Evolutionary conservation across 2,113 vertebrate genomes (phyloP).

Genomic region (Halcyon senegalensis): DNA sequence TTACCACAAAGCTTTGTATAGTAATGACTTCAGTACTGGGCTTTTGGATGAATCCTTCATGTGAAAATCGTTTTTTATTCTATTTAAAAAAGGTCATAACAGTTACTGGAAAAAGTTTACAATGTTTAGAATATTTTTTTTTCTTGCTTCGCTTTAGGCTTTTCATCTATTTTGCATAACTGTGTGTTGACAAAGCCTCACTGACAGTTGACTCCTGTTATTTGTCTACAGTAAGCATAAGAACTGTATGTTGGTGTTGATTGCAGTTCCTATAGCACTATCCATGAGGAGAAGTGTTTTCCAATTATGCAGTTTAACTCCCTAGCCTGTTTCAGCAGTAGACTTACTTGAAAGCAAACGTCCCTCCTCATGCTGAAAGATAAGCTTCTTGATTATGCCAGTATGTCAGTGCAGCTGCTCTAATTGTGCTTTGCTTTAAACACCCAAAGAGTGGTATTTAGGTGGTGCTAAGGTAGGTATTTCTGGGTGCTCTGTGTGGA

Average conservation of each 20-base stretch:
- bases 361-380: neutral
- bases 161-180: neutral
- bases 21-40: neutral
- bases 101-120: neutral
- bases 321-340: neutral
- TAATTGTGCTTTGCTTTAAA: neutral
- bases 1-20: neutral
- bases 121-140: neutral
- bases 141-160: neutral
- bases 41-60: neutral
- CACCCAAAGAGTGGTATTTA: neutral
- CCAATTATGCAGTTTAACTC: rapidly evolving
- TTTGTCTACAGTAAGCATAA: neutral
- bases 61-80: neutral
- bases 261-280: neutral
- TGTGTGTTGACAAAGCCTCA: neutral
- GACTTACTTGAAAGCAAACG: neutral
- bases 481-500: neutral
- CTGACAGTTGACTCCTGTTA: neutral
- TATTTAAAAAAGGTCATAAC: neutral
- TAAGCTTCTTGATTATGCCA: neutral
- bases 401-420: neutral
- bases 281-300: rapidly evolving
- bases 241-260: neutral
- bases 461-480: neutral